Conservation (phyloP, 1,140 invertebrate genomes). For the Euwallacea fornicatus region DNA sequence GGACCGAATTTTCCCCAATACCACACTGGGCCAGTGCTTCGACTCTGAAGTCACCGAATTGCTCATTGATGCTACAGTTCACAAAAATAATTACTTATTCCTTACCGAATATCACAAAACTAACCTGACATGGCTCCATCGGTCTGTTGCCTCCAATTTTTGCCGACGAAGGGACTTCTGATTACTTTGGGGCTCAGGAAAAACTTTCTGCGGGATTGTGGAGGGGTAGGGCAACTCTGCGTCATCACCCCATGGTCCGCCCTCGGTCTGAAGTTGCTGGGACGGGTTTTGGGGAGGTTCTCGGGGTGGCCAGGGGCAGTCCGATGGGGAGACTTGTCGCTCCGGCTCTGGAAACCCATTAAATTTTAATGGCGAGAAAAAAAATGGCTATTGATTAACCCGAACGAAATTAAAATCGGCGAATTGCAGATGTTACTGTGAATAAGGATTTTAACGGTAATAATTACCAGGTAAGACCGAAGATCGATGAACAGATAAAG, state of each 20-base stretch:
- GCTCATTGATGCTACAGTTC: conserved; percentile 46
- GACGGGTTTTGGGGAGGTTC: conserved; percentile 57
- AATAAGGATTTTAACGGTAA: not conserved
- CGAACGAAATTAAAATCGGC: conserved; percentile 5
- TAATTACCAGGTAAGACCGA: not conserved
- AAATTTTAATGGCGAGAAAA: not conserved
- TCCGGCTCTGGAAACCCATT: conserved; percentile 41
- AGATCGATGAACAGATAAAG: conserved; percentile 1
- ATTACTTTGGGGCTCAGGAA: conserved; percentile 77
- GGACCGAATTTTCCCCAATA: conserved; percentile 83
- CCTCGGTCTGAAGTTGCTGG: conserved; percentile 51
- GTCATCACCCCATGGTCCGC: conserved; percentile 57
- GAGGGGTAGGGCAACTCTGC: conserved; percentile 75
- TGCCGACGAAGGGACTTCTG: conserved; percentile 66
- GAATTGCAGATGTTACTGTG: not conserved
- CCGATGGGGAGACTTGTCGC: conserved; percentile 42
- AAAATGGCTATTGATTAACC: conserved; percentile 9
- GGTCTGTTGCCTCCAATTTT: conserved; percentile 51
- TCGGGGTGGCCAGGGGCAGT: conserved; percentile 48
- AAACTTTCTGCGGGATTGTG: conserved; percentile 75
- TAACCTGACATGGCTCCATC: conserved; percentile 69
- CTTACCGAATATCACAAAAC: conserved; percentile 16
- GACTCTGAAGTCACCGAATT: conserved; percentile 61
- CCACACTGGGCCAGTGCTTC: conserved; percentile 71
- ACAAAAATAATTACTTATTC: not conserved